Evolutionary conservation across 2,113 vertebrate species (phyloP).

Genomic region (Callopanchax toddi): DNA sequence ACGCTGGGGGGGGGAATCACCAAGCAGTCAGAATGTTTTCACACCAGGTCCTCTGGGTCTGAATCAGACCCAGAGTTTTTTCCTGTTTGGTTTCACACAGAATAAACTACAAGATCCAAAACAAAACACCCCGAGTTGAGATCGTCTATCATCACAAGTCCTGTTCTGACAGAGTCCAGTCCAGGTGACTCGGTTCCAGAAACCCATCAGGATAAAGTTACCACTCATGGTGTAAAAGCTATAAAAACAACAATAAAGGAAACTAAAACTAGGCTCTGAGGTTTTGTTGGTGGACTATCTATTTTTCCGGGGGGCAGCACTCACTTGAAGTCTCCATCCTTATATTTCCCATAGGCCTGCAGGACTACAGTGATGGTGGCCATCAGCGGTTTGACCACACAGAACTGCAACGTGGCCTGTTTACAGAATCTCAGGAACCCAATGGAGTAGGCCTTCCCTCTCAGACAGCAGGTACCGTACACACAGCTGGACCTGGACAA

Average conservation of each 20-base stretch:
- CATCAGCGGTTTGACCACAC: conserved; percentile 98
- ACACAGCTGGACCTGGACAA: conserved; percentile 91
- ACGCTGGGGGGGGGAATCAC: conserved; percentile 77
- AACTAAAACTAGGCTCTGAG: too few species aligned
- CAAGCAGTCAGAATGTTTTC: conserved; percentile 4
- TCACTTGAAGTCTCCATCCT: conserved; percentile 97
- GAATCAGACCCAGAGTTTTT: too few species aligned
- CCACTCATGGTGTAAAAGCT: neutral
- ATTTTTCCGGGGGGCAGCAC: conserved; percentile 29
- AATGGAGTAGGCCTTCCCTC: conserved; percentile 95
- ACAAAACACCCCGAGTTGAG: too few species aligned
- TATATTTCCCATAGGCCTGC: conserved; percentile 95
- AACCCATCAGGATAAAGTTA: too few species aligned
- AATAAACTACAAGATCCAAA: too few species aligned
- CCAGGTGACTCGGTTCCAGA: too few species aligned
- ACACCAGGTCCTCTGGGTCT: too few species aligned
- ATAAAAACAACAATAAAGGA: too few species aligned
- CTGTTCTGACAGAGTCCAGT: too few species aligned
- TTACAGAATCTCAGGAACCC: conserved; percentile 97
- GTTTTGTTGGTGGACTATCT: neutral
- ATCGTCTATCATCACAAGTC: too few species aligned
- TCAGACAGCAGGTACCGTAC: conserved; percentile 94
- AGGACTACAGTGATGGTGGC: conserved; percentile 91
- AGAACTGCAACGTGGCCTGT: conserved; percentile 98
- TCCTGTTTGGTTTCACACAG: too few species aligned